phyloP scores from a whole-genome alignment of 2,888 invertebrate species.

The Andrena minutula region DNA sequence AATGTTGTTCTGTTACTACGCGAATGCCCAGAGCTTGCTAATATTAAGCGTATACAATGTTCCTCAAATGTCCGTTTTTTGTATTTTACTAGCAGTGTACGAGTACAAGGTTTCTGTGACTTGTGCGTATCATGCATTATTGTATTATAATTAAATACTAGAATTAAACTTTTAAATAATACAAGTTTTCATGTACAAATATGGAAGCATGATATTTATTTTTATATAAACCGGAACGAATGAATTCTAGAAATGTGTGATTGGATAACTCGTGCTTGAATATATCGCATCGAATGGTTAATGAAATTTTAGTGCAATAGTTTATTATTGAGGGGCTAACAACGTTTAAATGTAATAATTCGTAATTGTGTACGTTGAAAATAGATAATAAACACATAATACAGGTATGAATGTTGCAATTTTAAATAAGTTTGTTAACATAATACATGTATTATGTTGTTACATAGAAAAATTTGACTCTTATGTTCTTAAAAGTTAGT shows the following conservation, averaged over 20 bases:
- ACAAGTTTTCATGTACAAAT: constrained; percentile 41
- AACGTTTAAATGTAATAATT: constrained; percentile 12
- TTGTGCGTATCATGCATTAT: constrained; percentile 16
- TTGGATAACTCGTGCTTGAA: background rate
- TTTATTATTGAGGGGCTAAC: background rate
- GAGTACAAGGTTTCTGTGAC: constrained; percentile 21
- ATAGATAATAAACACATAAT: constrained; percentile 24
- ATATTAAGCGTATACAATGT: background rate
- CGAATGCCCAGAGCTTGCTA: constrained; percentile 4
- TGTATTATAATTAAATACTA: constrained; percentile 19
- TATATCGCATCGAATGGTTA: constrained; percentile 3
- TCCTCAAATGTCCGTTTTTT: constrained; percentile 41
- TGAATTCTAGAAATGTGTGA: constrained; percentile 33
- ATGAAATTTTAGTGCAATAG: background rate
- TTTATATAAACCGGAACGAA: constrained; percentile 45
- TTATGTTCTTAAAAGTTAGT: background rate
- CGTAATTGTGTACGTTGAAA: constrained; percentile 21
- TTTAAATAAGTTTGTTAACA: constrained; percentile 8
- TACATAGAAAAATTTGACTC: background rate
- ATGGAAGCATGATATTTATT: constrained; percentile 45
- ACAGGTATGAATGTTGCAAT: background rate
- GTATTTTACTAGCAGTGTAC: constrained; percentile 19
- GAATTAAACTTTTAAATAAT: constrained; percentile 27
- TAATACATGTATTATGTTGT: constrained; percentile 3
- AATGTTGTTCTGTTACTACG: background rate